phyloP scores from a whole-genome alignment of 1,140 invertebrate species.

The Drosophila dunni region DNA sequence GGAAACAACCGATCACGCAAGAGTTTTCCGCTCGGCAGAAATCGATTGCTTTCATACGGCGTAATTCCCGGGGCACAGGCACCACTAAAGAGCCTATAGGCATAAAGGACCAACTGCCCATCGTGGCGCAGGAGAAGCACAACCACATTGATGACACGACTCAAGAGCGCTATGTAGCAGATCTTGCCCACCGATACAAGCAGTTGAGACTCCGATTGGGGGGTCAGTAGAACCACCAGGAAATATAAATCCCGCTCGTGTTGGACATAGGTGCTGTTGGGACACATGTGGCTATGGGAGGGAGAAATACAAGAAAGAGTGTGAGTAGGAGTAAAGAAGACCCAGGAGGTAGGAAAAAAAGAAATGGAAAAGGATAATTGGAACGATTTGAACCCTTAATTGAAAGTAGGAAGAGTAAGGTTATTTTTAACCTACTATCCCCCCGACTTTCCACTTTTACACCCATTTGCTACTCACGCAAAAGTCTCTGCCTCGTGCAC shows the following conservation, averaged over 20 bases:
- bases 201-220: not conserved
- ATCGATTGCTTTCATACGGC: slow-evolving; percentile 33
- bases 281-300: slow-evolving; percentile 14
- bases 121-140: slow-evolving; percentile 38
- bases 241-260: slow-evolving; percentile 59
- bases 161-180: slow-evolving; percentile 13
- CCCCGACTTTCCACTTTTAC: too few species aligned
- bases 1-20: slow-evolving; percentile 46
- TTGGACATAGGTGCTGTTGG: slow-evolving; percentile 19
- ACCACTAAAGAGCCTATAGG: slow-evolving; percentile 44
- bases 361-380: too few species aligned
- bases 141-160: slow-evolving; percentile 50
- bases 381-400: too few species aligned
- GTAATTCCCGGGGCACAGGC: slow-evolving; percentile 35
- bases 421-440: too few species aligned
- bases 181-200: not conserved
- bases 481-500: slow-evolving; percentile 43
- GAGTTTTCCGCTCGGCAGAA: slow-evolving; percentile 3
- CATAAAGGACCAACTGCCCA: slow-evolving; percentile 41
- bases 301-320: not conserved
- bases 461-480: slow-evolving; percentile 29
- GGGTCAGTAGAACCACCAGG: slow-evolving; percentile 48
- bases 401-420: too few species aligned
- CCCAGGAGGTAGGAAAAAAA: too few species aligned
- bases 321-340: too few species aligned